Conservation (phyloP, 2,113 vertebrate species). For the Corapipo altera region DNA sequence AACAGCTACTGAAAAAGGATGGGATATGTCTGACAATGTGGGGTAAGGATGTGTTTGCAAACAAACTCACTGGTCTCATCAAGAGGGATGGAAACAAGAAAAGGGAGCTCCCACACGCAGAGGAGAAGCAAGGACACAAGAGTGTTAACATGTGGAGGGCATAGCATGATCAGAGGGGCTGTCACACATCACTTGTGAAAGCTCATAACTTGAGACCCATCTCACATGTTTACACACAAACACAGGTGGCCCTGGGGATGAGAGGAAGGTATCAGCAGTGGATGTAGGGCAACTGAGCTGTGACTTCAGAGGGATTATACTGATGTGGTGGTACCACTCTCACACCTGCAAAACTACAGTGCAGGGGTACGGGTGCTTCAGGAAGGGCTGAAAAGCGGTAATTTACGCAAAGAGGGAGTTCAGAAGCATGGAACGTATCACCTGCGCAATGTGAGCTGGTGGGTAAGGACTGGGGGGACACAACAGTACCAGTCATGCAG, state of each 20-base stretch:
- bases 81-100: background rate
- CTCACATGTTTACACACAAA: background rate
- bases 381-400: background rate
- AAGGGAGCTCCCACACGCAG: background rate
- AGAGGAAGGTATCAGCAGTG: background rate
- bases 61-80: background rate
- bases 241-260: no score
- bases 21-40: accelerated
- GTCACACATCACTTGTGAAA: background rate
- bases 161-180: accelerated
- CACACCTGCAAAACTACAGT: background rate
- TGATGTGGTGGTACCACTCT: accelerated
- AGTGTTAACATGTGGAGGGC: background rate
- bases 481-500: background rate
- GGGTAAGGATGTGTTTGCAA: background rate
- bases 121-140: accelerated
- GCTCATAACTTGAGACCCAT: background rate
- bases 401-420: background rate
- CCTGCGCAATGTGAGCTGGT: background rate
- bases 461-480: background rate
- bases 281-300: accelerated
- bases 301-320: background rate
- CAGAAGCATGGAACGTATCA: background rate
- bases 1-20: background rate
- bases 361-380: background rate